Percentiles rank a stretch among this genome's conserved stretches.
phyloP scores from a whole-genome alignment of 2,797 vertebrate genomes.

The Leptodactylus fallax region DNA sequence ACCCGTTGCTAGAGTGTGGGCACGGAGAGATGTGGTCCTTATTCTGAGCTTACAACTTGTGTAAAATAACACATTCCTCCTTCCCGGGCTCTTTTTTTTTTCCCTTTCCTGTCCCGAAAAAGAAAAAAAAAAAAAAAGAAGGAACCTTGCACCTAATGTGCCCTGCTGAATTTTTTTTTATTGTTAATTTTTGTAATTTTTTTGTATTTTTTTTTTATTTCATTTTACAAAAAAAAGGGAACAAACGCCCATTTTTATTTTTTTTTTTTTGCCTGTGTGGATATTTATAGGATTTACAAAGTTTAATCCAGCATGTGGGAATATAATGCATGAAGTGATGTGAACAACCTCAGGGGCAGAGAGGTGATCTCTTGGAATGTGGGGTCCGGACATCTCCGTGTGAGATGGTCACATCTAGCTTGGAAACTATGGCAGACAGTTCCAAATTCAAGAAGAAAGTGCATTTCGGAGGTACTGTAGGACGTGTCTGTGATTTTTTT shows the following conservation, averaged over 20 bases:
- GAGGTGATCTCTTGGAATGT: slow-evolving; percentile 58
- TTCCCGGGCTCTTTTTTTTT: slow-evolving; percentile 37
- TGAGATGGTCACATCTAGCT: slow-evolving; percentile 73
- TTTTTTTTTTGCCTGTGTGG: slow-evolving; percentile 5
- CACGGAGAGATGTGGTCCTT: slow-evolving; percentile 74
- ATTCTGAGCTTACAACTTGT: slow-evolving; percentile 72
- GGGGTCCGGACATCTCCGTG: slow-evolving; percentile 50
- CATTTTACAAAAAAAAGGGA: slow-evolving; percentile 19
- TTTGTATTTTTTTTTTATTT: slow-evolving; percentile 12
- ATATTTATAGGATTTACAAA: slow-evolving; percentile 32
- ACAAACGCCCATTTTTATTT: slow-evolving; percentile 18
- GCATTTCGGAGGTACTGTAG: slow-evolving; percentile 76
- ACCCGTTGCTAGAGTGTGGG: slow-evolving; percentile 78
- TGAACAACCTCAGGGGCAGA: slow-evolving; percentile 36
- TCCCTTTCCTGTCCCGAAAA: background rate
- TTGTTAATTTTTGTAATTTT: background rate
- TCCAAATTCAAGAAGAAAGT: slow-evolving; percentile 77
- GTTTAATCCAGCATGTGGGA: slow-evolving; percentile 32
- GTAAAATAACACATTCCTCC: slow-evolving; percentile 64
- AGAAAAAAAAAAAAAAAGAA: slow-evolving; percentile 9
- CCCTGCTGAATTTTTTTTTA: slow-evolving; percentile 37
- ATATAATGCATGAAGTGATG: slow-evolving; percentile 59
- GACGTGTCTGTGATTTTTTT: slow-evolving; percentile 28
- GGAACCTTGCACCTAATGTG: slow-evolving; percentile 4
- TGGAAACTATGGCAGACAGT: slow-evolving; percentile 72